Evolutionary conservation across 2,888 invertebrate species (phyloP), one percentile per base, ranked within the genome.

Genomic region (Pyrochroa serraticornis): DNA sequence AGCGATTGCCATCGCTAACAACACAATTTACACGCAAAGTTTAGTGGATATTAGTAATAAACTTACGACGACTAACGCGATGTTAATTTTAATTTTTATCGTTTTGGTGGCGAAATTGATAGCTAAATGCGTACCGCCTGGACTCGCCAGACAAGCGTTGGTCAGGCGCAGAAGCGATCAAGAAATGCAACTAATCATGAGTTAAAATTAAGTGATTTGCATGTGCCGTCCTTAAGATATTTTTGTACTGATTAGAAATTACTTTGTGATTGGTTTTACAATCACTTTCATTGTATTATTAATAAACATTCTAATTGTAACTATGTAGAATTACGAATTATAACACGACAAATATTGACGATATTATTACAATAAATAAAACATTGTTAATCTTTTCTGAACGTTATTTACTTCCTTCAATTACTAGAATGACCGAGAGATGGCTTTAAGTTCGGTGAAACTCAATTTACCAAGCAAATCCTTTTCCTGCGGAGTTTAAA

Each of bases 151-250:
- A 9, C 9, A 34, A 14, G 34, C 9, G 1, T 46, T 12, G 7
- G 9, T 1, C 6, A 32, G 22, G 9, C 30, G 30, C 30, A 32
- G 13, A 5, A 46, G 46, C 22, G 46, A 46, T 35, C 46, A 46
- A 35, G 46, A 46, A 22, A 36, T 46, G 22, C 7, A 14, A 0
- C 36, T 46, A 42, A 42, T 42, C 32, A 42, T 7, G 3, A 22
- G 22, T 22, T 42, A 12, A 31, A 42, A 30, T 42, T 7, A 42
- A 9, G 3, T 42, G 12, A 14, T 3, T 2, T 14, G 7, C 22
- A 2, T 12, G 3, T 14, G 7, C 7, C 12, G 7, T 9, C 13
- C 12, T 22, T 42, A 10, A 14, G 10, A 6, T 39, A 10, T 3
- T 7, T 14, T 7, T 5, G 22, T 42, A 42, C 8, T 39, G 6